phyloP scores from a whole-genome alignment of 2,888 invertebrate genomes.

The Coelogynopora nodosa region DNA sequence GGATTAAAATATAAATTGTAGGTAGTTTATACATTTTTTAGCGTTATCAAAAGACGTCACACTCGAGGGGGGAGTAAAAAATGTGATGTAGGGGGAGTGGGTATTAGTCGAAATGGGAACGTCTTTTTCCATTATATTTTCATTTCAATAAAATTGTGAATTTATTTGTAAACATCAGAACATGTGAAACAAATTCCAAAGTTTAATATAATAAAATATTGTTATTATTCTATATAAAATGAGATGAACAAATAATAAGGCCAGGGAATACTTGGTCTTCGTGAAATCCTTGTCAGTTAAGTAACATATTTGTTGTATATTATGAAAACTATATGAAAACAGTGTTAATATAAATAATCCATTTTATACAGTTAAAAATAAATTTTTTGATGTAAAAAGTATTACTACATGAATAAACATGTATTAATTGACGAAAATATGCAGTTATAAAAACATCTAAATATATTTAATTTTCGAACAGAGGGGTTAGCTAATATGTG shows the following conservation, averaged over 20 bases:
- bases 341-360: background rate
- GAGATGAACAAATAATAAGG: background rate
- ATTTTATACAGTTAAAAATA: background rate
- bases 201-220: background rate
- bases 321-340: background rate
- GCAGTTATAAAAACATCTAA: background rate
- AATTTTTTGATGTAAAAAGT: background rate
- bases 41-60: background rate
- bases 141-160: background rate
- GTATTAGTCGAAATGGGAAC: background rate
- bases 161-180: background rate
- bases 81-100: background rate
- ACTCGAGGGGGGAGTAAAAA: background rate
- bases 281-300: background rate
- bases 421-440: background rate
- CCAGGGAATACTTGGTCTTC: background rate
- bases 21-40: too few species aligned
- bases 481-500: background rate
- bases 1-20: too few species aligned
- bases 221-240: background rate
- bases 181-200: background rate
- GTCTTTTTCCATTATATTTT: too few species aligned
- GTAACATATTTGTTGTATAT: background rate
- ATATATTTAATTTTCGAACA: background rate
- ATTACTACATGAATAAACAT: background rate